Evolutionary conservation across 2,888 invertebrate genomes (phyloP).

Genomic region (Vandiemenella viatica): DNA sequence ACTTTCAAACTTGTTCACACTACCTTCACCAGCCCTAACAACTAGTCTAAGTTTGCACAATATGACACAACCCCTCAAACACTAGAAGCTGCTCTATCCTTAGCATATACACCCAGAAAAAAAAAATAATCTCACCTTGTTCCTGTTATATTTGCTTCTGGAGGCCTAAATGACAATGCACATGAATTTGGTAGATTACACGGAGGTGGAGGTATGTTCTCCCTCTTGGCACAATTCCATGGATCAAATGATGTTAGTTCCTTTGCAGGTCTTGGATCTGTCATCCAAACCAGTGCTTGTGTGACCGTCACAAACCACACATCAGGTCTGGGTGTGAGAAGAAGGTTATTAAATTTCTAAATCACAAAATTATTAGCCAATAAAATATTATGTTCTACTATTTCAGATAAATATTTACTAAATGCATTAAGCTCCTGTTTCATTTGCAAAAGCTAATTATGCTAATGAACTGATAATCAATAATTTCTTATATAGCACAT

Average conservation of each 20-base stretch:
- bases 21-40: too few relatives aligned
- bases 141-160: conserved; percentile 60
- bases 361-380: not conserved
- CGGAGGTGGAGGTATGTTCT: conserved; percentile 53
- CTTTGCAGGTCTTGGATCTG: conserved; percentile 61
- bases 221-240: conserved; percentile 62
- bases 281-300: conserved; percentile 81
- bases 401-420: too few relatives aligned
- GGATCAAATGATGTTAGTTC: conserved; percentile 56
- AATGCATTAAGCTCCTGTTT: too few relatives aligned
- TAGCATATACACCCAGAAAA: too few relatives aligned
- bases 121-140: conserved; percentile 34
- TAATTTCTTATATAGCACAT: too few relatives aligned
- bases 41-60: too few relatives aligned
- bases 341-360: conserved; percentile 4
- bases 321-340: conserved; percentile 46
- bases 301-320: conserved; percentile 78
- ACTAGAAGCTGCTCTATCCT: too few relatives aligned
- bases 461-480: too few relatives aligned
- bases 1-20: too few relatives aligned
- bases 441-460: too few relatives aligned
- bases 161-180: conserved; percentile 61
- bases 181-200: conserved; percentile 74
- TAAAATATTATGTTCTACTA: not conserved
- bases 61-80: too few relatives aligned